Conservation (phyloP, 2,888 invertebrate genomes). For the Himalopsyche japonica region DNA sequence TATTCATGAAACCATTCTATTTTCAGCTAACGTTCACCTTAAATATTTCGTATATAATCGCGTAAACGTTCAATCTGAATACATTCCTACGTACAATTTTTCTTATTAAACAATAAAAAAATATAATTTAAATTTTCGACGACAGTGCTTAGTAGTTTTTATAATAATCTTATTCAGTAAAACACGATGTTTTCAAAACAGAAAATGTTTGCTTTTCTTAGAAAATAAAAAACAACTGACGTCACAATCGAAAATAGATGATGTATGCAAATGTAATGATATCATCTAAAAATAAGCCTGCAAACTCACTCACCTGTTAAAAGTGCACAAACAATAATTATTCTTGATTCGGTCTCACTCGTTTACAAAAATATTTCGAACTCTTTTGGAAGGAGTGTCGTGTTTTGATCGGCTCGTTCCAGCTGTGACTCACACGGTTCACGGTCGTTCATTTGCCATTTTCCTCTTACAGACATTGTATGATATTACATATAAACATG, state of each 20-base stretch:
- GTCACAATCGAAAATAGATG: neutral
- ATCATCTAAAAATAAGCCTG: neutral
- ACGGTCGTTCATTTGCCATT: neutral
- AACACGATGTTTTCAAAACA: no score
- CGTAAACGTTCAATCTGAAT: neutral
- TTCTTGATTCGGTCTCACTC: neutral
- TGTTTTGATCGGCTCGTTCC: neutral
- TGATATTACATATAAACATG: neutral
- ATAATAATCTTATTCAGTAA: no score
- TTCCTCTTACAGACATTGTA: neutral
- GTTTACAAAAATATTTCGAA: neutral
- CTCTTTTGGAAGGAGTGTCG: neutral
- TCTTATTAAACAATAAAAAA: neutral
- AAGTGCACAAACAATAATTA: neutral
- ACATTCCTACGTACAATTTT: neutral
- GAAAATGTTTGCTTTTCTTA: no score
- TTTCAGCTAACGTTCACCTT: neutral
- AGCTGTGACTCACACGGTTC: neutral
- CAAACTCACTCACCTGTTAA: neutral
- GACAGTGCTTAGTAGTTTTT: no score
- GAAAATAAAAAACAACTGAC: neutral
- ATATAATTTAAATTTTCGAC: neutral
- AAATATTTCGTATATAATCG: neutral
- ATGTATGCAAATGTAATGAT: neutral
- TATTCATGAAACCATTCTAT: no score